Percentiles rank a stretch among this genome's conserved stretches.
phyloP scores from a whole-genome alignment of 2,797 vertebrate genomes.

The Pampus argenteus region DNA sequence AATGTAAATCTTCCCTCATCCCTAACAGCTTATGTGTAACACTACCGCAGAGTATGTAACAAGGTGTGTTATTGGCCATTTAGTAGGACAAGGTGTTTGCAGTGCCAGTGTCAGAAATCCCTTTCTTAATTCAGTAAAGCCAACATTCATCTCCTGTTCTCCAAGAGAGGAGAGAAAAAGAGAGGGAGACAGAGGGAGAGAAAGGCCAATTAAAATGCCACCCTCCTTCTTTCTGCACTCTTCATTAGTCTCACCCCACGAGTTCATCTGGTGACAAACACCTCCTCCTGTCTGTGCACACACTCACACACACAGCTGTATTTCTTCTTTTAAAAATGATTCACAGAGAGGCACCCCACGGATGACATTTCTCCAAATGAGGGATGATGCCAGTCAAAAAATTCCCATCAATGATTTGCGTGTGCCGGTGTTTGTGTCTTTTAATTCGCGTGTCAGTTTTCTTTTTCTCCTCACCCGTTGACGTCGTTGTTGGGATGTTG shows the following conservation, averaged over 20 bases:
- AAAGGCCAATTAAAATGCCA: conserved; percentile 81
- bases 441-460: conserved; percentile 48
- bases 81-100: conserved; percentile 54
- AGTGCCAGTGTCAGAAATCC: conserved; percentile 53
- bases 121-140: conserved; percentile 50
- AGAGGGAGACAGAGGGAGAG: conserved; percentile 43
- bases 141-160: conserved; percentile 61
- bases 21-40: conserved; percentile 17
- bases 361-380: conserved; percentile 82
- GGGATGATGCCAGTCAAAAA: conserved; percentile 77
- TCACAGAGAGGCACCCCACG: conserved; percentile 74
- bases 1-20: conserved; percentile 26
- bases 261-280: conserved; percentile 82
- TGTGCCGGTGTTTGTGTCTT: conserved; percentile 48
- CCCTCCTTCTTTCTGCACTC: conserved; percentile 76
- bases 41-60: conserved; percentile 35
- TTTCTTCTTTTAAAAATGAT: conserved; percentile 81
- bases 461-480: conserved; percentile 26
- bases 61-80: conserved; percentile 53
- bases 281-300: conserved; percentile 54
- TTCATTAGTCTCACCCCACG: conserved; percentile 82
- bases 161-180: conserved; percentile 27
- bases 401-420: conserved; percentile 62
- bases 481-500: conserved; percentile 54
- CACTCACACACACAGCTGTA: conserved; percentile 67